Evolutionary conservation across 2,888 invertebrate species (phyloP).

Genomic region (Sacculina carcini): DNA sequence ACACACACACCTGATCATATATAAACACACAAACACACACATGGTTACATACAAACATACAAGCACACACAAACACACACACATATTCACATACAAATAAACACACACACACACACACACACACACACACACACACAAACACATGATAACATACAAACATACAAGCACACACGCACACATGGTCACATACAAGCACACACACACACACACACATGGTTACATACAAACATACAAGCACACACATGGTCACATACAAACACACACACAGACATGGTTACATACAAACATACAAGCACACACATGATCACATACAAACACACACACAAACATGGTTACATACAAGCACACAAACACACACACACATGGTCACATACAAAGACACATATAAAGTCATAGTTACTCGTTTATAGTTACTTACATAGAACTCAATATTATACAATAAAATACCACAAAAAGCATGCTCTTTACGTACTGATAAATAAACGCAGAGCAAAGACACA

Average conservation of each 20-base stretch:
- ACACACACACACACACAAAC: conserved; percentile 36
- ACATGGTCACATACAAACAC: conserved; percentile 39
- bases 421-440: no score
- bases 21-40: conserved; percentile 36
- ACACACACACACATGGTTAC: no score
- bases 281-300: neutral
- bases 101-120: no score
- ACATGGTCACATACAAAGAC: neutral
- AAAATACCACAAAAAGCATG: no score
- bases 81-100: neutral
- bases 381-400: no score
- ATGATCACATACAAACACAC: neutral
- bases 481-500: no score
- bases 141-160: conserved; percentile 35
- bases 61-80: neutral
- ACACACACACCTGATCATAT: neutral
- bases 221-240: no score
- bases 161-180: neutral
- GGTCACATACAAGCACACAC: neutral
- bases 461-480: no score
- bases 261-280: conserved; percentile 27
- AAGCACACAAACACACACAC: neutral
- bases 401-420: no score
- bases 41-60: conserved; percentile 35
- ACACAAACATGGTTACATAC: conserved; percentile 30